These are phyloP conservation scores for Rhopalosiphum nymphaeae DNA, from an alignment of 2,888 invertebrate species.

Conservation along the genomic window DNA sequence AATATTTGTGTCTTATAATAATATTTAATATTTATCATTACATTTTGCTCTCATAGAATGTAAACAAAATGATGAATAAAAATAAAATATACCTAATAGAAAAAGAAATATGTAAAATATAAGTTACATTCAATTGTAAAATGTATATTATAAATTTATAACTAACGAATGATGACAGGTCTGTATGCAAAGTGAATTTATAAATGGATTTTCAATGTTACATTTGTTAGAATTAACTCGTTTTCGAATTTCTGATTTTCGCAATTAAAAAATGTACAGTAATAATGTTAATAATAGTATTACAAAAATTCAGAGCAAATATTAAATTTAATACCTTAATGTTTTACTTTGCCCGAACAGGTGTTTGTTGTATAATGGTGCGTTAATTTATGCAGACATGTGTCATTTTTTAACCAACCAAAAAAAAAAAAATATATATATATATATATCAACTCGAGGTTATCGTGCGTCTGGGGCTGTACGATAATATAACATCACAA, in stretches of 20 bases:
- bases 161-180: too few relatives aligned
- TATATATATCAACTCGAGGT: background rate
- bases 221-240: background rate
- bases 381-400: slow-evolving; percentile 16
- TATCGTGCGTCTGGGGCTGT: background rate
- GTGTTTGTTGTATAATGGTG: background rate
- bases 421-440: too few relatives aligned
- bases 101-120: background rate
- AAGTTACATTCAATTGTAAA: background rate
- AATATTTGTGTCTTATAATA: background rate
- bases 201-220: background rate
- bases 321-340: background rate
- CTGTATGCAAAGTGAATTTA: background rate
- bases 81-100: background rate
- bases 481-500: background rate
- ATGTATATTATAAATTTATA: background rate
- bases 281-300: background rate
- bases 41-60: background rate
- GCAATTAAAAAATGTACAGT: background rate
- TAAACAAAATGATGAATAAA: background rate
- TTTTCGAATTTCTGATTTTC: background rate
- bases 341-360: background rate
- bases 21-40: background rate
- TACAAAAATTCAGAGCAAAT: background rate
- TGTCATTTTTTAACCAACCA: slow-evolving; percentile 7